Conservation (phyloP, 2,113 vertebrate genomes). For the Shinisaurus crocodilurus region DNA sequence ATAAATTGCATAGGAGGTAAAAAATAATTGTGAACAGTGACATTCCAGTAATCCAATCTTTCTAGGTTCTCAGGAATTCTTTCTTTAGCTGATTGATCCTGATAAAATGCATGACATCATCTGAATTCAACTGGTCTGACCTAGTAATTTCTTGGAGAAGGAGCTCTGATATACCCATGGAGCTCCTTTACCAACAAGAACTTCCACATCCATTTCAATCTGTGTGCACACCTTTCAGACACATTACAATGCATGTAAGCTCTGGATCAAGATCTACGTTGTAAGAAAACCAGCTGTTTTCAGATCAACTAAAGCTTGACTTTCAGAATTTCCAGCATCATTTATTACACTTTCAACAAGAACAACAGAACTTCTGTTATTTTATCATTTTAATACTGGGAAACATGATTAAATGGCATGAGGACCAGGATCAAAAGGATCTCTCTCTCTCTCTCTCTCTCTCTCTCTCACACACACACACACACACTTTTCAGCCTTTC, state of each 20-base stretch:
- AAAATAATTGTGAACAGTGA: not conserved
- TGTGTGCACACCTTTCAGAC: too few species aligned
- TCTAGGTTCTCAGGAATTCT: not conserved
- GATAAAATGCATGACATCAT: not conserved
- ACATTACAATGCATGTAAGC: not conserved
- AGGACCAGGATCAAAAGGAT: not conserved
- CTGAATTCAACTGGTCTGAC: not conserved
- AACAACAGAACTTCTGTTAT: not conserved
- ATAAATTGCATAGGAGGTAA: not conserved
- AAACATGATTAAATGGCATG: not conserved
- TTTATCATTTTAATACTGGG: not conserved
- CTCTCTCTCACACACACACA: not conserved
- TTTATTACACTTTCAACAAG: not conserved
- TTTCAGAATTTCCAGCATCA: not conserved
- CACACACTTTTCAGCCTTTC: not conserved
- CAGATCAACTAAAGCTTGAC: slow-evolving; percentile 5
- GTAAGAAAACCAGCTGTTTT: slow-evolving; percentile 27
- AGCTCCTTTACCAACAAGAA: not conserved
- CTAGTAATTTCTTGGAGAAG: not conserved
- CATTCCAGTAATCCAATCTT: not conserved
- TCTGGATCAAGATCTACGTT: slow-evolving; percentile 6
- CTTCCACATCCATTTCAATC: not conserved
- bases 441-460: too few species aligned
- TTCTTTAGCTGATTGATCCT: not conserved
- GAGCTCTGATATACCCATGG: not conserved